Evolutionary conservation across 64 coral and sea anemone genomes (phyloP).

Genomic region (Astreopora myriophthalma): DNA sequence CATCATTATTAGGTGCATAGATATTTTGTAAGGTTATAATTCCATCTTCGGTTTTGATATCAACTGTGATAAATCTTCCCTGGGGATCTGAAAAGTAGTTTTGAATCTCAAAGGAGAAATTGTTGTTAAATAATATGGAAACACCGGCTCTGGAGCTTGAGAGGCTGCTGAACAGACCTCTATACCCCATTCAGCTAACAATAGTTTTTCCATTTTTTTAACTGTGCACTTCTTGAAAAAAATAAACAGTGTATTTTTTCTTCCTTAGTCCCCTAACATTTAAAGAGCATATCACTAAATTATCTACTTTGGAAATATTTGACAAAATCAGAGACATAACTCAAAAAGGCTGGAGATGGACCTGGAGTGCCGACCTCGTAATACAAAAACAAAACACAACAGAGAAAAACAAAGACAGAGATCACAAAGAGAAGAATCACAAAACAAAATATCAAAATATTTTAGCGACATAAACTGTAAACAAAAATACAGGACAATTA

Average conservation of each 20-base stretch:
- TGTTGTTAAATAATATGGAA: constrained; percentile 38
- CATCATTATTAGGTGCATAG: constrained; percentile 22
- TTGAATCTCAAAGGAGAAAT: constrained; percentile 16
- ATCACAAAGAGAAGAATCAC: too few species aligned
- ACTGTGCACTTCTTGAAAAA: constrained; percentile 7
- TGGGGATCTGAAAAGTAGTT: constrained; percentile 10
- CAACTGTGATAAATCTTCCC: constrained; percentile 19
- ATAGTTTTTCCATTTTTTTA: background rate
- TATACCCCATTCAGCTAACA: constrained; percentile 6
- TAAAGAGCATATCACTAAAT: background rate
- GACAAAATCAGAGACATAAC: too few species aligned
- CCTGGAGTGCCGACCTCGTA: too few species aligned
- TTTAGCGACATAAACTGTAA: background rate
- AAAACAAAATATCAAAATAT: too few species aligned
- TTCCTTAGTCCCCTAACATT: constrained; percentile 8
- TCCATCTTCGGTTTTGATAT: constrained; percentile 34
- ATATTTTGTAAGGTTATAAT: constrained; percentile 23
- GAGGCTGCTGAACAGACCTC: constrained; percentile 15
- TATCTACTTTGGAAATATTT: background rate
- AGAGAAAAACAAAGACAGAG: too few species aligned
- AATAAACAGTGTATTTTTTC: background rate
- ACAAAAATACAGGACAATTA: background rate
- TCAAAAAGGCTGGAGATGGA: too few species aligned
- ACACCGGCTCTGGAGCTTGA: background rate
- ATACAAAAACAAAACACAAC: too few species aligned